Base-by-base conservation (phyloP, 1,140 invertebrate species). In the Drosophila sucinea region DNA sequence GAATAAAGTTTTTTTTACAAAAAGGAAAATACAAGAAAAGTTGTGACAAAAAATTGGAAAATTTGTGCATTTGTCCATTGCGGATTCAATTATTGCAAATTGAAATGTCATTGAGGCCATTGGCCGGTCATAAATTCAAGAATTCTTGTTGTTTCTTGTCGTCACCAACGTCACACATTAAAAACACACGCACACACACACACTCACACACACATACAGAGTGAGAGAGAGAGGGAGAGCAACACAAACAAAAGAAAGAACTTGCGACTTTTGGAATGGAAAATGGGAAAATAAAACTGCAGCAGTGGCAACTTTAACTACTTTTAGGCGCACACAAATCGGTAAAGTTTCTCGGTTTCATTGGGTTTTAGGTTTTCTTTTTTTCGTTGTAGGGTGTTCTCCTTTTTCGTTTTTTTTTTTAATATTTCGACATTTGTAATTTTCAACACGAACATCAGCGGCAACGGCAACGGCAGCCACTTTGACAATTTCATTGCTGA, bases 401-500 rank as follows among this genome's bases (percentile, higher is more conserved):
- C 44, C 23, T 51, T 51, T 11, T 11, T 38, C 35, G 70, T 17
- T 17, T 17, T 17, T 17, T 85, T 85, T 75, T 61, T 10, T 60
- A 30, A 7, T 32, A 51, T 64, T 70, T 77, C n/a, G 35, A 56
- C 30, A 32, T 71, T 74, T 41, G 79, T 84, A 86, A 86, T 86
- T 86, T 86, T 70, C 83, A 77, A 87, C 83, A 86, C 83, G 83
- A 86, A 86, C 61, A 32, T 47, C 41, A 17, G 23, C 55, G 75
- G 79, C 75, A 86, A 86, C 61, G 27, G 32, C 41, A 17, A n/a
- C 58, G 75, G 79, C 75, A 73, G 65, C 44, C 44, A 51, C 44
- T 86, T 86, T 86, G 83, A 86, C 83, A 86, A 83, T 86, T 81
- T 41, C 62, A 73, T 77, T 81, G 80, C 41, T 62, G n/a, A 44